phyloP scores from a whole-genome alignment of 2,113 vertebrate genomes.

The Sapayoa aenigma region DNA sequence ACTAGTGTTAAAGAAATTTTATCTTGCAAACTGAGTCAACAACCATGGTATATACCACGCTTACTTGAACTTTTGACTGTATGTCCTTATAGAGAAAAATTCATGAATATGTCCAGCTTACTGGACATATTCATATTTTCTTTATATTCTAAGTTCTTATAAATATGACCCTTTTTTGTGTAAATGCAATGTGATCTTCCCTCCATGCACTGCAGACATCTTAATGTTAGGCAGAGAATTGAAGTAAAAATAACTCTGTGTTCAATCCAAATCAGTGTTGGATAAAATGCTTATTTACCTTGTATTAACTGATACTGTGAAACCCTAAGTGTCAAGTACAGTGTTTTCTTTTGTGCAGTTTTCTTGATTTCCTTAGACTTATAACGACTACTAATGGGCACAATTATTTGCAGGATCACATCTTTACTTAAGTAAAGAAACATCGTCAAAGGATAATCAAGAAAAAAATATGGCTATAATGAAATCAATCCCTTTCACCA shows the following conservation, averaged over 20 bases:
- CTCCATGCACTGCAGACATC: background rate
- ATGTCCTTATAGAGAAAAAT: background rate
- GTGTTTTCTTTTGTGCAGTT: background rate
- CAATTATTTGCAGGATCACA: background rate
- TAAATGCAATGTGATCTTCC: background rate
- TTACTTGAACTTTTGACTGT: background rate
- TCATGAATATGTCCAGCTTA: background rate
- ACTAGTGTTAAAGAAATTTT: background rate
- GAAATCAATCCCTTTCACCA: slow-evolving; percentile 1
- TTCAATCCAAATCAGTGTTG: background rate
- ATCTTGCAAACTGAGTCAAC: background rate
- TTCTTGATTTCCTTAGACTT: background rate
- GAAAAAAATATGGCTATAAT: slow-evolving; percentile 2
- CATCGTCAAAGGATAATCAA: background rate
- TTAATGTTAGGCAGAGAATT: background rate
- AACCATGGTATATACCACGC: background rate
- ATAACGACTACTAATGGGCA: background rate
- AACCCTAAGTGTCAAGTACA: background rate
- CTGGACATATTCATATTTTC: background rate
- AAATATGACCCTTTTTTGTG: background rate
- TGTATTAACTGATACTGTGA: background rate
- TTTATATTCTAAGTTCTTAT: background rate
- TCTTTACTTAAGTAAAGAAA: background rate
- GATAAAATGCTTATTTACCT: background rate
- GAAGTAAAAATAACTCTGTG: background rate